Percentiles rank a stretch among this genome's conserved stretches.
These are phyloP conservation scores for Characodon lateralis DNA, from an alignment of 2,797 vertebrate genomes.

Conservation along the genomic window DNA sequence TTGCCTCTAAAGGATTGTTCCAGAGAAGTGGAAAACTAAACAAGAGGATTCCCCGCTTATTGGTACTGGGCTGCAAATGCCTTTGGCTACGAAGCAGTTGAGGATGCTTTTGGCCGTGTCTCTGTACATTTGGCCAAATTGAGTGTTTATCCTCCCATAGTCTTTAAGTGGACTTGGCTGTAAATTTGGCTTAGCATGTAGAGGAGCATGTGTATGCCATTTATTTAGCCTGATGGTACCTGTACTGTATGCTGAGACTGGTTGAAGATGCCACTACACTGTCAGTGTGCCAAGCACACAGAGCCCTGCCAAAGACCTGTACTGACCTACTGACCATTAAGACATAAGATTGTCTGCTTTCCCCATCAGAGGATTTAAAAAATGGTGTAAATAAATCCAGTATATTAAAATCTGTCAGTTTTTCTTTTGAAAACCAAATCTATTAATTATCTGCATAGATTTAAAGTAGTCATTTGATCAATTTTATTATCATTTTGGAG, in stretches of 20 bases:
- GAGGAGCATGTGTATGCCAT: conserved; percentile 27
- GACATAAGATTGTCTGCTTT: background rate
- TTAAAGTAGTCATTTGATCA: background rate
- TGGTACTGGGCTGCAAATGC: conserved; percentile 46
- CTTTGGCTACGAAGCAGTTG: conserved; percentile 55
- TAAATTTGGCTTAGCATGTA: conserved; percentile 19
- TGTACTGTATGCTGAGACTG: conserved; percentile 37
- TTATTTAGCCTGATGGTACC: conserved; percentile 38
- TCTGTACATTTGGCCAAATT: conserved; percentile 49
- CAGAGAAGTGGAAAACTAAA: conserved; percentile 51
- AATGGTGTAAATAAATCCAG: background rate
- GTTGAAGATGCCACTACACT: conserved; percentile 12
- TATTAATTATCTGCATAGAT: background rate
- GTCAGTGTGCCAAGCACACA: conserved; percentile 46
- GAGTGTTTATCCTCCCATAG: conserved; percentile 62
- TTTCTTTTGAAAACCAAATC: background rate
- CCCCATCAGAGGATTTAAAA: background rate
- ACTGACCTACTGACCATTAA: conserved; percentile 31
- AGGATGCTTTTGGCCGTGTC: conserved; percentile 58
- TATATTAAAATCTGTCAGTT: background rate
- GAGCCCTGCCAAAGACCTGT: conserved; percentile 27
- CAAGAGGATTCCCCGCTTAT: conserved; percentile 57
- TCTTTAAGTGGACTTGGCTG: conserved; percentile 64
- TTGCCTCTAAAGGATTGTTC: conserved; percentile 59
- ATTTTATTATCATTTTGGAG: background rate